phyloP scores from a whole-genome alignment of 2,888 invertebrate species.

The Aromia moschata region DNA sequence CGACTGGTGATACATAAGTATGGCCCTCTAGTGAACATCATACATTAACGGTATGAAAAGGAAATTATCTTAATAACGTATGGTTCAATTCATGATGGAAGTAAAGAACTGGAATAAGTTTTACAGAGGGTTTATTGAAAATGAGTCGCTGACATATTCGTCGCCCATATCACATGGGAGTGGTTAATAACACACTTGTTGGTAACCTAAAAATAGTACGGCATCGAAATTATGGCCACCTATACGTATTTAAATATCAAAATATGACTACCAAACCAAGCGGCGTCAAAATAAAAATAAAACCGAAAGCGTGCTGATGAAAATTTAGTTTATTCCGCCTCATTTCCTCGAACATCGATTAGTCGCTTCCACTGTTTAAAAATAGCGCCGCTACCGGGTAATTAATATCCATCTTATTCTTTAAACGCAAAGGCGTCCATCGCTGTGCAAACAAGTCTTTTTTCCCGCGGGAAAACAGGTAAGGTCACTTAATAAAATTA shows the following conservation, averaged over 20 bases:
- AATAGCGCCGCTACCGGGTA: background rate
- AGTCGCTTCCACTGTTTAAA: background rate
- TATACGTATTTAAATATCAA: background rate
- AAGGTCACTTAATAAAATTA: background rate
- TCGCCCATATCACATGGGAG: no score
- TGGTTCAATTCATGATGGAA: no score
- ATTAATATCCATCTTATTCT: conserved; percentile 3
- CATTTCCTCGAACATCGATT: conserved; percentile 8
- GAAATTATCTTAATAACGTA: no score
- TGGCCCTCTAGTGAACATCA: no score
- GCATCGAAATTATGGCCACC: no score
- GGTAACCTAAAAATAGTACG: no score
- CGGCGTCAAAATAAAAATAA: conserved; percentile 7
- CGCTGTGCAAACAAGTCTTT: background rate
- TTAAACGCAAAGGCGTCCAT: background rate
- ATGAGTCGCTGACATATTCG: no score
- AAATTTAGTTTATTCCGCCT: conserved; percentile 1
- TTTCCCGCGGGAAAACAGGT: background rate
- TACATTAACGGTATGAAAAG: no score
- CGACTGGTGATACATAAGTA: no score
- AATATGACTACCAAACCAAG: background rate
- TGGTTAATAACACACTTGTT: background rate
- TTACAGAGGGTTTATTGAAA: no score
- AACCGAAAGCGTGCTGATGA: conserved; percentile 5
- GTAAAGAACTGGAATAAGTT: no score